phyloP scores from a whole-genome alignment of 2,888 invertebrate genomes.

The Pammene aurita region DNA sequence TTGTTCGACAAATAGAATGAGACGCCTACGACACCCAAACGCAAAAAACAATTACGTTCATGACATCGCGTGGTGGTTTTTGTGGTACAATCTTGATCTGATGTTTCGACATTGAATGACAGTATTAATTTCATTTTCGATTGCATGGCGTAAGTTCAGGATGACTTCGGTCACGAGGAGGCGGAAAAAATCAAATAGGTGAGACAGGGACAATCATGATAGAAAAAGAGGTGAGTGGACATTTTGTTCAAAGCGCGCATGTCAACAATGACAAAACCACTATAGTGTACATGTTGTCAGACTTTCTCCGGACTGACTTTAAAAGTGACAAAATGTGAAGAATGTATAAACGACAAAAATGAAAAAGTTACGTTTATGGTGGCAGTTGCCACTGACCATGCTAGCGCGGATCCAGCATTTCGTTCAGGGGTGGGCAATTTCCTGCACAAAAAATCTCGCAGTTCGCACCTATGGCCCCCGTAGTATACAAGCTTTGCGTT shows the following conservation, averaged over 20 bases:
- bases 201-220: slow-evolving; percentile 22
- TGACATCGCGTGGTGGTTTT: slow-evolving; percentile 61
- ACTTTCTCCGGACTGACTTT: too few species aligned
- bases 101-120: slow-evolving; percentile 68
- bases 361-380: too few species aligned
- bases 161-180: slow-evolving; percentile 40
- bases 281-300: too few species aligned
- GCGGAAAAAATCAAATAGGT: slow-evolving; percentile 40
- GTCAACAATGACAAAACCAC: not conserved
- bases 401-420: too few species aligned
- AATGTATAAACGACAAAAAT: too few species aligned
- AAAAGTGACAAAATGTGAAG: too few species aligned
- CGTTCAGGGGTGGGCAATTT: too few species aligned
- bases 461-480: too few species aligned
- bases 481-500: too few species aligned
- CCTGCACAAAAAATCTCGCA: too few species aligned
- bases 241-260: slow-evolving; percentile 12
- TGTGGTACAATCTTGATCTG: slow-evolving; percentile 56
- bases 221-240: slow-evolving; percentile 15
- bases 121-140: slow-evolving; percentile 65
- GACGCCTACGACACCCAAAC: slow-evolving; percentile 59
- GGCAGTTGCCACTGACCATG: too few species aligned
- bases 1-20: slow-evolving; percentile 57
- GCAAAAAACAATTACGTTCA: slow-evolving; percentile 70
- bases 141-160: slow-evolving; percentile 48